Evolutionary conservation across 2,797 vertebrate species (phyloP).

Genomic region (Alcedo quadribrachys): DNA sequence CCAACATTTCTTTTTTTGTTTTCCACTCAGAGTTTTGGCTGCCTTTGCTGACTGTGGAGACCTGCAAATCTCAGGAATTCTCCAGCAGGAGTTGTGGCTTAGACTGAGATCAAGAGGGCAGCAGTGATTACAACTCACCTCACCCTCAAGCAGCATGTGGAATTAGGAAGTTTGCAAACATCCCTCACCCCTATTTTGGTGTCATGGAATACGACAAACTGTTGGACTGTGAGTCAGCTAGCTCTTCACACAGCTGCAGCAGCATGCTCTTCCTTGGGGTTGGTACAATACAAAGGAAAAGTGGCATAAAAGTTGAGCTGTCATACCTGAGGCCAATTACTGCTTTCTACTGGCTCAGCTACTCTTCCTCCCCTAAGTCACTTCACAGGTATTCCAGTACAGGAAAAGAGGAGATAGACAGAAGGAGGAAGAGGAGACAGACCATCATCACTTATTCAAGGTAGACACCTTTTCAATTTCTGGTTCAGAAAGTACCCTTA

Average conservation of each 20-base stretch:
- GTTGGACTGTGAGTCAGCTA: background rate
- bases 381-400: background rate
- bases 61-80: background rate
- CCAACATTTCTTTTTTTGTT: background rate
- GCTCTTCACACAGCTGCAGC: background rate
- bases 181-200: background rate
- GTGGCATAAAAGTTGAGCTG: background rate
- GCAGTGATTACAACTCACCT: background rate
- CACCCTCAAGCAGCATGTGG: background rate
- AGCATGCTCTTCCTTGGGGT: background rate
- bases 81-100: conserved; percentile 34
- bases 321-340: background rate
- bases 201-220: background rate
- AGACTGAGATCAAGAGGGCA: conserved; percentile 22
- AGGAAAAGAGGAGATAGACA: background rate
- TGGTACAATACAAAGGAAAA: background rate
- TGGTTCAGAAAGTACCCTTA: background rate
- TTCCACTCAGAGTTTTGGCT: conserved; percentile 25
- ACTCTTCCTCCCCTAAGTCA: background rate
- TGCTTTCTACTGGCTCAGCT: background rate
- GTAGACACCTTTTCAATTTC: conserved; percentile 12
- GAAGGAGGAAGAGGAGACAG: conserved; percentile 9
- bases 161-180: conserved; percentile 33
- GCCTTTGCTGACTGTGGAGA: conserved; percentile 11
- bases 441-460: background rate